Percentiles rank a stretch among this genome's conserved stretches.
phyloP scores from a whole-genome alignment of 2,797 vertebrate genomes.

The Taeniopygia guttata region DNA sequence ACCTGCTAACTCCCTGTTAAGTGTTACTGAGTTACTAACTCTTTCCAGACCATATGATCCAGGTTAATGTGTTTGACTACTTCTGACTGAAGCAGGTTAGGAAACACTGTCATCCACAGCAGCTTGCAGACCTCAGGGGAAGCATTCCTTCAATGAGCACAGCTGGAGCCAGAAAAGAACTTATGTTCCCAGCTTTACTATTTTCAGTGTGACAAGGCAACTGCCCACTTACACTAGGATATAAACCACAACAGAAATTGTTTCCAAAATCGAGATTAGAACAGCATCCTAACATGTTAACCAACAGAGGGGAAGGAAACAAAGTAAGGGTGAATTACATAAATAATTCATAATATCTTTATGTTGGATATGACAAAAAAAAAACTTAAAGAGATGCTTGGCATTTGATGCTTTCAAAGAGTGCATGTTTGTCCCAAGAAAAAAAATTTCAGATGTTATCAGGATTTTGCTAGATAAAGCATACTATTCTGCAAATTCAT shows the following conservation, averaged over 20 bases:
- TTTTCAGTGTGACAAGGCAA: background rate
- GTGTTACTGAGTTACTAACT: background rate
- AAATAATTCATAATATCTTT: background rate
- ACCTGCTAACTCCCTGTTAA: background rate
- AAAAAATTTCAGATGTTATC: background rate
- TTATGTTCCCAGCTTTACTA: background rate
- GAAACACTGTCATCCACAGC: background rate
- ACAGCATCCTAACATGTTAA: background rate
- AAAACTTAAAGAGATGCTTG: background rate
- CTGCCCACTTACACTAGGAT: background rate
- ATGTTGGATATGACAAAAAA: background rate
- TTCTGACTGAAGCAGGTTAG: background rate
- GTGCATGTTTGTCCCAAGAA: background rate
- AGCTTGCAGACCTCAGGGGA: background rate
- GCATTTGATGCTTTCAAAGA: background rate
- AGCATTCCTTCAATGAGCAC: background rate
- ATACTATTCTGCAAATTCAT: background rate
- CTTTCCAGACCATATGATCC: background rate
- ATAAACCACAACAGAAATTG: background rate
- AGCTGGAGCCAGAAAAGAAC: background rate
- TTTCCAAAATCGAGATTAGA: background rate
- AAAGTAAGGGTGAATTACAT: background rate
- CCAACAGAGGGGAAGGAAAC: background rate
- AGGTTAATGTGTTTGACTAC: background rate
- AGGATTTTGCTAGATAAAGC: background rate